Conservation (phyloP, 2,888 invertebrate genomes). For the Formica aserva region DNA sequence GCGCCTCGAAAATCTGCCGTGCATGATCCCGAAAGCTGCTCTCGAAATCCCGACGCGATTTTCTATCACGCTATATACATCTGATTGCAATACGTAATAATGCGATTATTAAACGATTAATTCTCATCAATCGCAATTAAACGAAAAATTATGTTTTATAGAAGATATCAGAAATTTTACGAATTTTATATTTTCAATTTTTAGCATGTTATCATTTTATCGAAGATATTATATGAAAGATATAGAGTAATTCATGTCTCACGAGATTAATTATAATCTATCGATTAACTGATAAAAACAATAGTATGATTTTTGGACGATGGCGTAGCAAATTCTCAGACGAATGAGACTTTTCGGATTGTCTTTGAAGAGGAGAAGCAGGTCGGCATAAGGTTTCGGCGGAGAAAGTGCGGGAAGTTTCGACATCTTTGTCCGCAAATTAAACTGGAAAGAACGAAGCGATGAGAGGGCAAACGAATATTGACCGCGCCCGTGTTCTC, state of each 20-base stretch:
- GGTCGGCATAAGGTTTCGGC: constrained; percentile 48
- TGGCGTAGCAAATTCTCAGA: not conserved
- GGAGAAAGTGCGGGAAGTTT: constrained; percentile 75
- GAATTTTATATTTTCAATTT: not conserved
- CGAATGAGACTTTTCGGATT: constrained; percentile 30
- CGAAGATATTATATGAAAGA: not conserved
- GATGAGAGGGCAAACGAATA: constrained; percentile 42
- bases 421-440: constrained; percentile 71
- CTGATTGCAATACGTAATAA: not conserved
- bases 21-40: constrained; percentile 15
- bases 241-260: not conserved
- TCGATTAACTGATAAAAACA: not conserved
- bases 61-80: constrained; percentile 21
- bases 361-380: constrained; percentile 43
- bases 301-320: not conserved
- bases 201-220: not conserved
- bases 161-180: not conserved
- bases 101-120: not conserved
- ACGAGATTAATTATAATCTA: not conserved
- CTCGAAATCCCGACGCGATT: constrained; percentile 26
- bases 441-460: constrained; percentile 56
- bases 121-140: not conserved
- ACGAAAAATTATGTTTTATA: not conserved
- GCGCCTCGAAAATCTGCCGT: constrained; percentile 16
- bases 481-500: constrained; percentile 17